Percentiles rank a stretch among this genome's conserved stretches.
Evolutionary conservation across 2,113 vertebrate genomes (phyloP).

Genomic region (Cairina moschata): DNA sequence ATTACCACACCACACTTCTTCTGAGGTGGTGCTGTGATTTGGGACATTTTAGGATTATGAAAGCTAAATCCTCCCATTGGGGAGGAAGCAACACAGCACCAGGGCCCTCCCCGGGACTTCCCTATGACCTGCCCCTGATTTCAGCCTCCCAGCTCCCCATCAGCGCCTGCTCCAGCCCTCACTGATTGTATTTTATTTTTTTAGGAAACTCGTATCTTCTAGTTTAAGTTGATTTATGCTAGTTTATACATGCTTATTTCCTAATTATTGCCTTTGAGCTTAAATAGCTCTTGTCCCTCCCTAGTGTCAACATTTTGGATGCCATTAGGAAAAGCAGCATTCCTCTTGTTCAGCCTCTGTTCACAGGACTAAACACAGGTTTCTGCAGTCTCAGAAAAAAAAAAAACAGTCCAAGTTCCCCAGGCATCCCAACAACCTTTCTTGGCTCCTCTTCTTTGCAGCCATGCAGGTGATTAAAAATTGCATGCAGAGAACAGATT

Average conservation of each 20-base stretch:
- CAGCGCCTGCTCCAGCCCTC: neutral
- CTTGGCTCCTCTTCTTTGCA: neutral
- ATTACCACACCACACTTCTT: fast-evolving
- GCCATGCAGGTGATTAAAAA: neutral
- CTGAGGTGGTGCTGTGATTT: neutral
- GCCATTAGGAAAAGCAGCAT: neutral
- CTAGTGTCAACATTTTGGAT: neutral
- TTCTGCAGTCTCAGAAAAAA: neutral
- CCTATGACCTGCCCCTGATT: neutral
- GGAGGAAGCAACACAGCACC: neutral
- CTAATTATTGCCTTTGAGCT: neutral
- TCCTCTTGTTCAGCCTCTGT: neutral
- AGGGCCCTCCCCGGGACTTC: neutral
- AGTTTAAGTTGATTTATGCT: neutral
- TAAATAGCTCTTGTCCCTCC: neutral
- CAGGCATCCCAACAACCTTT: neutral
- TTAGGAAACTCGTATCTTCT: neutral
- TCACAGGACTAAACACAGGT: neutral
- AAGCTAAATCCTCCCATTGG: neutral
- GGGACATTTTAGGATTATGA: neutral
- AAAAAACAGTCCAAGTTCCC: neutral
- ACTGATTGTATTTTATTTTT: neutral
- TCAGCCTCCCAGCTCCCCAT: neutral
- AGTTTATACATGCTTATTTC: neutral
- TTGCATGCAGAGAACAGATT: neutral